These are phyloP conservation scores for Dunckerocampus dactyliophorus DNA, from an alignment of 2,113 vertebrate genomes.

Conservation along the genomic window DNA sequence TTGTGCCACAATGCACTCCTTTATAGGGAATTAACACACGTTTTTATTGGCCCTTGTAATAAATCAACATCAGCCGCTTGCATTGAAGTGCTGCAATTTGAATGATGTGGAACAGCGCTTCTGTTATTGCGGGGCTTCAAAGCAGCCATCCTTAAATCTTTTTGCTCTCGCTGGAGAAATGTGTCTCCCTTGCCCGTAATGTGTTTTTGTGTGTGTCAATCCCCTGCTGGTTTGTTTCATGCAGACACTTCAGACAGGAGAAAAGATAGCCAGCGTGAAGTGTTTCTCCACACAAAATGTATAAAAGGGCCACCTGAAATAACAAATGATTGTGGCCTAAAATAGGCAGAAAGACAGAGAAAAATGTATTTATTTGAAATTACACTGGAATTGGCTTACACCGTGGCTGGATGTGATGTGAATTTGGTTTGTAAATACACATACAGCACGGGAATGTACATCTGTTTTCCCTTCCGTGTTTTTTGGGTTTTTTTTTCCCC, in stretches of 20 bases:
- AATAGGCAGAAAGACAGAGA: conserved; percentile 37
- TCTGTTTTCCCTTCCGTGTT: neutral
- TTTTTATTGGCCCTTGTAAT: conserved; percentile 45
- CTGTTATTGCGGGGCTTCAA: conserved; percentile 28
- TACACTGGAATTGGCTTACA: conserved; percentile 38
- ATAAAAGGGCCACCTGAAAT: conserved; percentile 61
- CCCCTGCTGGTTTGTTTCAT: conserved; percentile 59
- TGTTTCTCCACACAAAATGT: conserved; percentile 56
- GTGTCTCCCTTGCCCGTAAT: conserved; percentile 39
- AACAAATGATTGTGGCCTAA: conserved; percentile 67
- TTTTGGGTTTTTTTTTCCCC: too few species aligned
- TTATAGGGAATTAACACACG: conserved; percentile 52
- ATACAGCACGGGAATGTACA: conserved; percentile 11
- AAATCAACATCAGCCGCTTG: conserved; percentile 48
- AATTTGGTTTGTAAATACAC: conserved; percentile 31
- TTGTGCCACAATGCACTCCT: conserved; percentile 51
- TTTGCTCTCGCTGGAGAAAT: conserved; percentile 23
- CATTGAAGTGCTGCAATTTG: conserved; percentile 31
- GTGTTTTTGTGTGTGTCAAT: conserved; percentile 53
- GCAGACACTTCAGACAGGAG: conserved; percentile 57
- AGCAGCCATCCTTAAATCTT: conserved; percentile 42
- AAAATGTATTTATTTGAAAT: conserved; percentile 62
- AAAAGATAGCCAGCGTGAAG: conserved; percentile 60
- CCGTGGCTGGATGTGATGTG: conserved; percentile 24
- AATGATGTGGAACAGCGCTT: conserved; percentile 8